Evolutionary conservation across 2,888 invertebrate species (phyloP).

Genomic region (Ophraella communa): DNA sequence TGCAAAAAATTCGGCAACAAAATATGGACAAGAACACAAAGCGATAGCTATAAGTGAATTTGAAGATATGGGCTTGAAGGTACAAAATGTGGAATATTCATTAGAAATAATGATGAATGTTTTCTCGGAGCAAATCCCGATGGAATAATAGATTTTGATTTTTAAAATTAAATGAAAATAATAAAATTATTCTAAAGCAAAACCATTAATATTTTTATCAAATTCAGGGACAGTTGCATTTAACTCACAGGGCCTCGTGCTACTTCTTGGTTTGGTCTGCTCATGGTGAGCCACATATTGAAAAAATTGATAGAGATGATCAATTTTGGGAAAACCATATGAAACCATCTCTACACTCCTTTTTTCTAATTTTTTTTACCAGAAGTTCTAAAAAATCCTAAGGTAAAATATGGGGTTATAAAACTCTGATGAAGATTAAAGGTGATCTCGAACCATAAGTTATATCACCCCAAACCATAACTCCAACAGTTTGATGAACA

Average conservation of each 20-base stretch:
- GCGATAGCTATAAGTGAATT: not conserved
- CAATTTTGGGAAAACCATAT: not conserved
- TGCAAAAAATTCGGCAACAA: not conserved
- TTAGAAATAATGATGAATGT: not conserved
- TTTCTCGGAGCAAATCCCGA: not conserved
- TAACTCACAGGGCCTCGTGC: not conserved
- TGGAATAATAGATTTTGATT: not conserved
- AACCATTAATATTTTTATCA: not conserved
- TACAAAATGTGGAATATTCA: not conserved
- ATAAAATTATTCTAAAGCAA: not conserved
- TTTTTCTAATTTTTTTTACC: not conserved
- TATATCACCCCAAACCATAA: no score
- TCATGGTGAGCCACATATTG: conserved; percentile 4
- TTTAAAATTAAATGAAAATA: not conserved
- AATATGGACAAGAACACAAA: not conserved
- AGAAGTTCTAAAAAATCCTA: not conserved
- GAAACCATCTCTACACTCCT: not conserved
- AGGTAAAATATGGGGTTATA: no score
- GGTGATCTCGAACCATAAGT: no score
- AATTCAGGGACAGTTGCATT: not conserved
- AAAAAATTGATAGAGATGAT: not conserved
- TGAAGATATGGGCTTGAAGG: not conserved
- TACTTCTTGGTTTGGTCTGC: not conserved
- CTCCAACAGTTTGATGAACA: no score
- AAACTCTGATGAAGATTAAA: no score